Evolutionary conservation across 1,140 invertebrate species (phyloP).

Genomic region (Archegozetes longisetosus): DNA sequence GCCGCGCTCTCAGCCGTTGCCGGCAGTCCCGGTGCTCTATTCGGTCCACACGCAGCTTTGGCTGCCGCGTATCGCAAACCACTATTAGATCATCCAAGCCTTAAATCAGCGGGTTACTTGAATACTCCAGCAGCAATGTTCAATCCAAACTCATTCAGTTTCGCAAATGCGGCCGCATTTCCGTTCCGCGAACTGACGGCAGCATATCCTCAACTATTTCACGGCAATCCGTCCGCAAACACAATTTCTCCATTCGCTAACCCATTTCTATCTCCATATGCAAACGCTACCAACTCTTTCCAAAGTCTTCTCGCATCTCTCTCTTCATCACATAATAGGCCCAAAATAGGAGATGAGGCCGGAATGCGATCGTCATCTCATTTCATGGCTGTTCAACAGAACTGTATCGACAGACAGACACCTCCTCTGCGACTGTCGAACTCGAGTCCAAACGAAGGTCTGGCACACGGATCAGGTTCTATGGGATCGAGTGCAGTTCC

Average conservation of each 20-base stretch:
- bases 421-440: background rate
- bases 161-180: slow-evolving; percentile 2
- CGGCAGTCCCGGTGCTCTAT: background rate
- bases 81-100: background rate
- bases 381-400: background rate
- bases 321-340: slow-evolving; percentile 9
- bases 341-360: slow-evolving; percentile 1
- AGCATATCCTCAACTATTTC: slow-evolving; percentile 11
- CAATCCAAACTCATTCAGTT: background rate
- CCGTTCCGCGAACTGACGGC: slow-evolving; percentile 4
- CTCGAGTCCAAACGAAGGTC: background rate
- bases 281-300: slow-evolving; percentile 12
- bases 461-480: too few species aligned
- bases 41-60: slow-evolving; percentile 7
- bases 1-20: background rate
- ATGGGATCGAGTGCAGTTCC: slow-evolving; percentile 19
- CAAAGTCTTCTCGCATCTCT: slow-evolving; percentile 16
- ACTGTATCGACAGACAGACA: background rate
- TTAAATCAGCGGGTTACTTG: background rate
- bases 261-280: slow-evolving; percentile 4
- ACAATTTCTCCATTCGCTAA: slow-evolving; percentile 11
- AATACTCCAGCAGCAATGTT: slow-evolving; percentile 3
- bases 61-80: slow-evolving; percentile 6
- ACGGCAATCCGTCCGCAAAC: background rate
- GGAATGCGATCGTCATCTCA: background rate